Evolutionary conservation across 2,888 invertebrate species (phyloP), one percentile per base, ranked within the genome.

Genomic region (Phaonia tiefii): DNA sequence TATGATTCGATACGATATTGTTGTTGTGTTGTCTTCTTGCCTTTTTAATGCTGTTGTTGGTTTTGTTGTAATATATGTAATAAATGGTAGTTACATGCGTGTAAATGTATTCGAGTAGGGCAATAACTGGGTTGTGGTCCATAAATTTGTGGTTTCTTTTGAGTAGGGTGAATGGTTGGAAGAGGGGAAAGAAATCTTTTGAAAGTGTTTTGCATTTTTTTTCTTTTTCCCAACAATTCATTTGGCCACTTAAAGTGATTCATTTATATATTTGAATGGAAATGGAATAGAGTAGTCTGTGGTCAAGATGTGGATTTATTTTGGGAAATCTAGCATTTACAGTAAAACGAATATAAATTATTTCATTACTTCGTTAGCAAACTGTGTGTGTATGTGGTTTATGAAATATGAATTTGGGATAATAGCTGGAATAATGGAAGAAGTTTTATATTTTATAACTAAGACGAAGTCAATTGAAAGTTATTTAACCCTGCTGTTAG

Each of bases 211-310:
- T 46, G 15, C 15, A 31, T 31, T 31, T 31, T 31, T 5, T 31
- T 31, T 5, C 3, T 5, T 5, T 3, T 31, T 3, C 8, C 4
- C 31, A 49, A 1, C 20, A 49, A 49, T 49, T 49, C 49, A 20
- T 49, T 49, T 49, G 49, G 49, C 20, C 49, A 49, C 1, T 49
- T 49, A 49, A 46, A 49, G 49, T 49, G 49, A 49, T 49, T 49
- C 49, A 49, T 49, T 20, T 7, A 20, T 49, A 5, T 46, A 3
- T 7, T 15, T 15, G 10, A 13, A 13, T 46, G 7, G 46, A 15
- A 46, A 1, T 3, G 15, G 13, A 46, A 46, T 3, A 5, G 31
- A 31, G 31, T 31, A 3, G n/a, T 31, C 31, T 31, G 31, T 31
- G 31, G 31, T 31, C 8, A 5, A 3, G 31, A 31, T 31, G 31